Conservation (phyloP, 2,888 invertebrate genomes). For the Rhamphomyia laevipes region DNA sequence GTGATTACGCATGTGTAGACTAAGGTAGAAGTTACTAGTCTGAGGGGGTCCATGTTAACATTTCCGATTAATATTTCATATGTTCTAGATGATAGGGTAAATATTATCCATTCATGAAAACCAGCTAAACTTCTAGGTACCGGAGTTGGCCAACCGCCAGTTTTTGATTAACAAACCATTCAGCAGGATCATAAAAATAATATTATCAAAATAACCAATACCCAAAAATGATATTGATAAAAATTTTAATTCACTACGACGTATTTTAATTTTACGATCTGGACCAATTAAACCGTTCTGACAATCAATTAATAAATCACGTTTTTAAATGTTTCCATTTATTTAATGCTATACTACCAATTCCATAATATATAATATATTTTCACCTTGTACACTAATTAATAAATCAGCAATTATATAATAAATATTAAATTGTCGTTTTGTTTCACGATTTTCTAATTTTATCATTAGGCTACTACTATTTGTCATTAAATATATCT, state of each 20-base stretch:
- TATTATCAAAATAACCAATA: conserved; percentile 60
- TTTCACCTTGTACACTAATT: conserved; percentile 61
- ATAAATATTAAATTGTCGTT: too few species aligned
- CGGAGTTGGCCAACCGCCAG: conserved; percentile 90
- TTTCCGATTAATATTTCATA: too few species aligned
- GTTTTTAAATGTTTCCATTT: conserved; percentile 69
- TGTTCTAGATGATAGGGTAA: too few species aligned
- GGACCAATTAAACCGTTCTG: conserved; percentile 72
- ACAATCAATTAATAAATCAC: conserved; percentile 82
- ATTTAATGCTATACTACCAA: conserved; percentile 47
- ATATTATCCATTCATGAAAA: conserved; percentile 60
- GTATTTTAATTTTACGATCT: too few species aligned
- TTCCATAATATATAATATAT: conserved; percentile 82
- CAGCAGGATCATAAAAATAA: conserved; percentile 84
- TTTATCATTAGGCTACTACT: too few species aligned
- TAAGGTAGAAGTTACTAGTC: too few species aligned
- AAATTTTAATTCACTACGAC: conserved; percentile 41
- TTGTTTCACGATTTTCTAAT: too few species aligned
- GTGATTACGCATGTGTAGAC: too few species aligned
- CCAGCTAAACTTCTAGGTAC: conserved; percentile 66
- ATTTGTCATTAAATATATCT: too few species aligned
- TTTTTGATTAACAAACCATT: conserved; percentile 73
- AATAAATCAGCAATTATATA: conserved; percentile 65
- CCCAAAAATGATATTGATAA: conserved; percentile 56
- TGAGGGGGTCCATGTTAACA: too few species aligned